Evolutionary conservation across 2,888 invertebrate genomes (phyloP).

Genomic region (Emmelina monodactyla): DNA sequence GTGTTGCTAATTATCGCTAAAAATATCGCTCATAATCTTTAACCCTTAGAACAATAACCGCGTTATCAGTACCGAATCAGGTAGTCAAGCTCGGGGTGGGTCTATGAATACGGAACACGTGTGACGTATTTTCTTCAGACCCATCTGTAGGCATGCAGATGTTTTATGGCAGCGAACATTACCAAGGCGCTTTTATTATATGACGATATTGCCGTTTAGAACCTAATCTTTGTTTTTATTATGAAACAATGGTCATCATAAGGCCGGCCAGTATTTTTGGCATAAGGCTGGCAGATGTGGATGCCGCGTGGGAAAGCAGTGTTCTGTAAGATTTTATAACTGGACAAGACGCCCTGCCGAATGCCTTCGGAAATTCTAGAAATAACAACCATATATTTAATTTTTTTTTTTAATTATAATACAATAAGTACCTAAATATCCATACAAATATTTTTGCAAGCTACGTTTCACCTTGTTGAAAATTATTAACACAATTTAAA

Average conservation of each 20-base stretch:
- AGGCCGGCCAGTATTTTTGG: constrained; percentile 45
- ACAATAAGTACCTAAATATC: too few species aligned
- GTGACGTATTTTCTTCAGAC: constrained; percentile 57
- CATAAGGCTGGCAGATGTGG: constrained; percentile 54
- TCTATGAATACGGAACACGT: constrained; percentile 50
- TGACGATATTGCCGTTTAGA: constrained; percentile 61
- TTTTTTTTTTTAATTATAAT: too few species aligned
- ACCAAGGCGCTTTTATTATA: constrained; percentile 59
- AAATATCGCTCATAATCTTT: not conserved
- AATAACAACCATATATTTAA: too few species aligned
- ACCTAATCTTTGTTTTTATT: constrained; percentile 62
- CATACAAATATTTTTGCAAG: too few species aligned
- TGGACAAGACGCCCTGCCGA: too few species aligned
- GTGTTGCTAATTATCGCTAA: constrained; percentile 23
- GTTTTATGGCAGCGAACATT: constrained; percentile 62
- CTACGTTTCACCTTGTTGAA: too few species aligned
- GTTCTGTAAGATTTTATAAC: too few species aligned
- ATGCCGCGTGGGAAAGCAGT: constrained; percentile 44
- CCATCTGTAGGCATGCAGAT: constrained; percentile 62
- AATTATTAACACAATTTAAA: too few species aligned
- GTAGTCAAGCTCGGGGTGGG: constrained; percentile 26
- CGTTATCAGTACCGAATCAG: constrained; percentile 35
- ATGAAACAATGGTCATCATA: constrained; percentile 59
- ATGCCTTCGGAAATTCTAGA: too few species aligned
- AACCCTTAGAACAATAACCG: not conserved